Percentiles rank a stretch among this genome's conserved stretches.
phyloP scores from a whole-genome alignment of 2,797 vertebrate genomes.

The Sus cebifrons region DNA sequence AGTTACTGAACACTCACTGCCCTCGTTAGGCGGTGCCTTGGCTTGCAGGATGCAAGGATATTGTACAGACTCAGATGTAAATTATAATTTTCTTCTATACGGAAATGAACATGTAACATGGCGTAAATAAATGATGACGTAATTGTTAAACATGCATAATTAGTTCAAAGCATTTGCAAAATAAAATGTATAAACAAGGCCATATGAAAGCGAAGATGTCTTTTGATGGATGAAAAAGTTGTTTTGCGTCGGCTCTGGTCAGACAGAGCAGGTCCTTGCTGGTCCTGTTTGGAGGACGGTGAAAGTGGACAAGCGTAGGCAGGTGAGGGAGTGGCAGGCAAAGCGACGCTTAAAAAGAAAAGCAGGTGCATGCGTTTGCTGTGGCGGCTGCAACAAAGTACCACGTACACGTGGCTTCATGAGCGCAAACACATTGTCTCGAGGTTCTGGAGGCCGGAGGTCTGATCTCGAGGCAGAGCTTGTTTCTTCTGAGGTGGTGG shows the following conservation, averaged over 20 bases:
- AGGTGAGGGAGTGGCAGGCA: background rate
- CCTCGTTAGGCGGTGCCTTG: background rate
- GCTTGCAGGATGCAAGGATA: background rate
- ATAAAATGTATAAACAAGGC: background rate
- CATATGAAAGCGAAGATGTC: background rate
- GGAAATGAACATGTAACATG: background rate
- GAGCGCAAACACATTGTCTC: no score
- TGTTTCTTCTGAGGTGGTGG: no score
- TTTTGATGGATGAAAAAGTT: background rate
- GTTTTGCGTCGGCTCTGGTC: background rate
- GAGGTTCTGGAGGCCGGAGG: background rate
- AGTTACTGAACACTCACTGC: background rate
- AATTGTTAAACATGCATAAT: background rate
- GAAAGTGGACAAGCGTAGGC: fast-evolving
- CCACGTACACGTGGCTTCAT: background rate
- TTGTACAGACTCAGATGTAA: background rate
- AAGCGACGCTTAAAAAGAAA: background rate
- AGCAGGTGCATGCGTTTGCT: no score
- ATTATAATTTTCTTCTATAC: background rate
- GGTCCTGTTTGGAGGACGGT: background rate
- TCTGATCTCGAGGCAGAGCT: background rate
- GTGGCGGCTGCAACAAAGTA: no score
- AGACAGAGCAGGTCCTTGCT: no score
- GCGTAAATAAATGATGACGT: slow-evolving; percentile 43
- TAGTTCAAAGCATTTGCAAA: background rate